Conservation (phyloP, 1,140 invertebrate species). For the Euwallacea similis region DNA sequence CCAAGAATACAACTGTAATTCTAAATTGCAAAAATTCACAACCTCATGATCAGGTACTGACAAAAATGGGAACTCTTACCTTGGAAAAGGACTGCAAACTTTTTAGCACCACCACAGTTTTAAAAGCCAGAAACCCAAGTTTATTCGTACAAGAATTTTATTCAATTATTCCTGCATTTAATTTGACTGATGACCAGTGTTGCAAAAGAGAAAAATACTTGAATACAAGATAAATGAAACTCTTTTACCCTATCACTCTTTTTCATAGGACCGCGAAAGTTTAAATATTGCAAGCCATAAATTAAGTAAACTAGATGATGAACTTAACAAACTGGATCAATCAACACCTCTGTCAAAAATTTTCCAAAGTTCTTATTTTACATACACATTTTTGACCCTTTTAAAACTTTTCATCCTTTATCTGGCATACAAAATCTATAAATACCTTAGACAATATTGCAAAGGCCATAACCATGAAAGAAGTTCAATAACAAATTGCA, state of each 20-base stretch:
- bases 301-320: neutral
- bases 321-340: neutral
- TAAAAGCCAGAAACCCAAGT: neutral
- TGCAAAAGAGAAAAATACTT: neutral
- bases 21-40: neutral
- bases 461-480: neutral
- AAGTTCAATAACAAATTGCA: conserved; percentile 1
- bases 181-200: neutral
- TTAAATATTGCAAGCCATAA: neutral
- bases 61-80: neutral
- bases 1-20: neutral
- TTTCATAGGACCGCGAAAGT: neutral
- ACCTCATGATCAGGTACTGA: neutral
- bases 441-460: neutral
- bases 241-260: neutral
- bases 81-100: neutral
- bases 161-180: neutral
- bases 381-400: neutral
- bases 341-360: neutral
- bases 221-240: neutral
- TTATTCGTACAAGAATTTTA: neutral
- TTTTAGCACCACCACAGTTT: neutral
- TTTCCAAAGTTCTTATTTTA: conserved; percentile 2
- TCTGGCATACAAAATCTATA: neutral
- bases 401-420: neutral